Percentiles rank a stretch among this genome's conserved stretches.
Evolutionary conservation across 2,888 invertebrate genomes (phyloP).

Genomic region (Drosophila aldrichi): DNA sequence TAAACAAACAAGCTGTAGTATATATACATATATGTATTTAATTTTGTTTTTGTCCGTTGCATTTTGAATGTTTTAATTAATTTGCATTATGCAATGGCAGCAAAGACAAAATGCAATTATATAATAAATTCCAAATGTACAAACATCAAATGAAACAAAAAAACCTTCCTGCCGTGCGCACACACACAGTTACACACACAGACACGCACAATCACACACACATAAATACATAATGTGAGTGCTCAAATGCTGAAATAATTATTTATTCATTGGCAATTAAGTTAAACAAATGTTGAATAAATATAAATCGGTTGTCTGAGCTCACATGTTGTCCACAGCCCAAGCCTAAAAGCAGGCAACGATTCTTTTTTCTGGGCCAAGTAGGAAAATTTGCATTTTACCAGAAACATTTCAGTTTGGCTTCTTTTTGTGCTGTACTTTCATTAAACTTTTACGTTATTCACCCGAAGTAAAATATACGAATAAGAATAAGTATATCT

Average conservation of each 20-base stretch:
- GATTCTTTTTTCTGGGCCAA: not conserved
- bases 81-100: slow-evolving; percentile 25
- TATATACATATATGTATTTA: slow-evolving; percentile 16
- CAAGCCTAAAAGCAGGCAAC: slow-evolving; percentile 56
- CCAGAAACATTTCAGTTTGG: slow-evolving; percentile 15
- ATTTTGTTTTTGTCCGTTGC: slow-evolving; percentile 25
- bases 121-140: slow-evolving; percentile 22
- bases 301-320: slow-evolving; percentile 22
- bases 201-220: slow-evolving; percentile 42
- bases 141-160: slow-evolving; percentile 51
- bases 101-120: slow-evolving; percentile 35
- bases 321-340: slow-evolving; percentile 7
- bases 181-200: slow-evolving; percentile 62
- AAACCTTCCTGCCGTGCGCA: slow-evolving; percentile 85
- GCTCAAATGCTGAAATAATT: slow-evolving; percentile 27
- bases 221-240: slow-evolving; percentile 22
- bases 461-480: not conserved
- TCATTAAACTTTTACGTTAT: slow-evolving; percentile 32
- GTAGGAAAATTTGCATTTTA: slow-evolving; percentile 21
- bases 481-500: not conserved
- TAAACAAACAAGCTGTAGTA: slow-evolving; percentile 36
- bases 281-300: slow-evolving; percentile 34
- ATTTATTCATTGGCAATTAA: slow-evolving; percentile 43
- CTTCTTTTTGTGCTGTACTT: slow-evolving; percentile 39
- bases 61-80: slow-evolving; percentile 42